Evolutionary conservation across 2,797 vertebrate species (phyloP), one percentile per base, ranked within the genome.

Genomic region (Myripristis murdjan): DNA sequence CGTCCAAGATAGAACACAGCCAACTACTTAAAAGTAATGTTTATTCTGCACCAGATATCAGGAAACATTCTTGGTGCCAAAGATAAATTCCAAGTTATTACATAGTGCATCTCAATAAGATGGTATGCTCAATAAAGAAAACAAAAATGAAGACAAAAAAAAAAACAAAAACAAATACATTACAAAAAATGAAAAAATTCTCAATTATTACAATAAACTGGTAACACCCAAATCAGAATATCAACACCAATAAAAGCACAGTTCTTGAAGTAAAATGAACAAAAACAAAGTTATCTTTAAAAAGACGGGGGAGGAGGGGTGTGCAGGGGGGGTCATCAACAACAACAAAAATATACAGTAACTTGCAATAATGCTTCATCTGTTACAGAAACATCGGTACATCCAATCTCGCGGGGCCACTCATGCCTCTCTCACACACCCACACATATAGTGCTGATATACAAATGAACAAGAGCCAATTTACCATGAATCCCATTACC

Each of bases 101-200:
- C 85, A 91, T 82, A 91, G 87, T 89, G 89, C 84, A 89, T 87
- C 73, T 92, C 79, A 82, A 73, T 67, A 89, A 86, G 77, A 90
- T 83, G 77, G 77, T 83, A 88, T 73, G 70, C 53, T 86, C 28
- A n/a, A n/a, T n/a, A n/a, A n/a, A n/a, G n/a, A n/a, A n/a, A n/a
- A n/a, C 46, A 85, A 73, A 87, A 69, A 81, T 81, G 59, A 52
- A 49, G 58, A 70, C 47, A 66, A 48, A 48, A 58, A 23, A 39
- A 69, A 58, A 23, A 39, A 69, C 44, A 73, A 26, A 31, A 79
- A 67, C 39, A 51, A 55, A 35, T n/a, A 22, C 11, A 33, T 58
- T 56, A 39, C 59, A 81, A 74, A 76, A 80, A 35, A 74, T 28
- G 6, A 83, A 59, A 84, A 69, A 81, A 8, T 73, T 56, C 44